phyloP scores from a whole-genome alignment of 2,113 vertebrate species.

The Crotalus horridus region DNA sequence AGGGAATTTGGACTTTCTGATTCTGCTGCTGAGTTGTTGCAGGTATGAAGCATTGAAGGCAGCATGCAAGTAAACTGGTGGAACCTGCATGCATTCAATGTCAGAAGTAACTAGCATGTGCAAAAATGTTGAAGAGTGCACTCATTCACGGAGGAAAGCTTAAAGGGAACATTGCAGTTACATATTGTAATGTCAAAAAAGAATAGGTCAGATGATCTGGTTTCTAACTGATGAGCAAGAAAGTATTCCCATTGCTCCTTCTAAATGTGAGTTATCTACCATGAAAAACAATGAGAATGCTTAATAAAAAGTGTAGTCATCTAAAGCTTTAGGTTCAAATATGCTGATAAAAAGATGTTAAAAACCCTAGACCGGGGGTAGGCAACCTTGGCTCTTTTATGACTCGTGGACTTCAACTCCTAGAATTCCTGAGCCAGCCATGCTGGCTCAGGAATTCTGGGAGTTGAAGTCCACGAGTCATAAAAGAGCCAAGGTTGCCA shows the following conservation, averaged over 20 bases:
- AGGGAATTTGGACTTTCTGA: constrained; percentile 92
- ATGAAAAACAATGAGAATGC: neutral
- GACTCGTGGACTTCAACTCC: too few species aligned
- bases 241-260: neutral
- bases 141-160: neutral
- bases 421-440: too few species aligned
- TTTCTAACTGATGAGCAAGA: neutral
- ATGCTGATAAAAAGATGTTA: neutral
- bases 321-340: neutral
- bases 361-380: too few species aligned
- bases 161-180: neutral
- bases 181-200: neutral
- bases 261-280: neutral
- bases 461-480: too few species aligned
- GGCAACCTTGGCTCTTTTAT: too few species aligned
- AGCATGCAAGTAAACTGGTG: neutral
- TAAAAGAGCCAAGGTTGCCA: too few species aligned
- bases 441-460: too few species aligned
- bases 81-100: too few species aligned
- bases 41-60: constrained; percentile 70
- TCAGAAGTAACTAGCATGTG: neutral
- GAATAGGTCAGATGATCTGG: neutral
- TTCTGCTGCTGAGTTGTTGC: constrained; percentile 90
- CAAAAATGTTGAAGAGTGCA: neutral
- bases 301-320: neutral